These are phyloP conservation scores for Drosophila sechellia DNA, from an alignment of 1,140 invertebrate species.

Conservation along the genomic window DNA sequence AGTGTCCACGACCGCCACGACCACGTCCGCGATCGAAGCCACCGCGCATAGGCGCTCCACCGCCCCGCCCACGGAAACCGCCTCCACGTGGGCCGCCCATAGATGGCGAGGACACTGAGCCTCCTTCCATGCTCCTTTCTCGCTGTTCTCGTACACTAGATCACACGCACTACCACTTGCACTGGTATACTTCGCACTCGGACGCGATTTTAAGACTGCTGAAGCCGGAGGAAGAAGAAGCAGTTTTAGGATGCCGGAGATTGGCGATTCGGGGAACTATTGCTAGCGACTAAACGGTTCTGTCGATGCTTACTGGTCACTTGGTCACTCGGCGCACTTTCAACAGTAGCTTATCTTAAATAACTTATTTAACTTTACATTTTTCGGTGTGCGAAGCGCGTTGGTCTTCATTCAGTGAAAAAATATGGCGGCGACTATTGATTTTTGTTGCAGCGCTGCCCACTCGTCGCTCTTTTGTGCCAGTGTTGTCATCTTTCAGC, in stretches of 20 bases:
- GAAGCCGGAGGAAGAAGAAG: conserved; percentile 30
- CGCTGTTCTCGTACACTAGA: conserved; percentile 27
- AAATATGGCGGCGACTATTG: conserved; percentile 80
- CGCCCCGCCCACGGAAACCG: conserved; percentile 76
- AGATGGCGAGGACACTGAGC: conserved; percentile 63
- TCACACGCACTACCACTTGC: conserved; percentile 36
- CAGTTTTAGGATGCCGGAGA: conserved; percentile 36
- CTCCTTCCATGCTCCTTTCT: conserved; percentile 71
- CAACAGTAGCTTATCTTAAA: conserved; percentile 16
- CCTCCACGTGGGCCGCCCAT: conserved; percentile 73
- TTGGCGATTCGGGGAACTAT: background rate
- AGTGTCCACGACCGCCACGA: conserved; percentile 73
- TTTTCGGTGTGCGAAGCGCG: conserved; percentile 45
- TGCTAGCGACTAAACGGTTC: background rate
- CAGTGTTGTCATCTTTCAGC: conserved; percentile 1
- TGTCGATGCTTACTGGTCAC: background rate
- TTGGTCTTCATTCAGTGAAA: conserved; percentile 63
- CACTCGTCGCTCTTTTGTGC: background rate
- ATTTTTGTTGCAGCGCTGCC: conserved; percentile 57
- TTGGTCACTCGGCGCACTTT: conserved; percentile 25
- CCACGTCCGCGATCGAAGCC: conserved; percentile 79
- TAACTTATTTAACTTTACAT: conserved; percentile 65
- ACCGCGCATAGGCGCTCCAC: conserved; percentile 75
- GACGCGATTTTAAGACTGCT: conserved; percentile 23
- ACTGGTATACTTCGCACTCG: conserved; percentile 7